Evolutionary conservation across 2,797 vertebrate genomes (phyloP), one percentile per base, ranked within the genome.

Genomic region (Melanotaenia parkinsoni): DNA sequence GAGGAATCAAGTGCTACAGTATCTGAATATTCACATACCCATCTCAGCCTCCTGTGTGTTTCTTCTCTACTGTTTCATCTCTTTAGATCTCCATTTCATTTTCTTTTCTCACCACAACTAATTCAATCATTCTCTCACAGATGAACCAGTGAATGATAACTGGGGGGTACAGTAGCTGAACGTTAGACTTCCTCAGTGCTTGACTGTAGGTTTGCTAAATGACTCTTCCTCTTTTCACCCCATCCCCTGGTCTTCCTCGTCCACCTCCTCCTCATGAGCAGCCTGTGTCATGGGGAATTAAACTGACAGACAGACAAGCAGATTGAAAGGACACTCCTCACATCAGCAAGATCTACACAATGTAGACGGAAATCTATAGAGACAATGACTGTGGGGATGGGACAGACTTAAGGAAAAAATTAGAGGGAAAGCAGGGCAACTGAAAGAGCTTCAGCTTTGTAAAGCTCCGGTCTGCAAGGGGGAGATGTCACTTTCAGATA

Each of bases 401-500:
- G 63, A 53, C 58, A 76, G 74, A 64, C 75, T 78, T 14, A 45
- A 71, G 71, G 47, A 71, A 79, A 40, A 58, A 35, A 37, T 51
- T 13, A 43, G n/a, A 58, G 77, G 70, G 63, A 79, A 68, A 80
- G 54, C 58, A 37, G 76, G 32, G 45, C 3, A 30, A 76, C 50
- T 5, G 60, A 37, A 53, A 74, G 79, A 47, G 73, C 53, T 67
- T 51, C 32, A 53, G 58, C 61, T 67, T 24, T n/a, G 60, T 57
- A 56, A 58, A 58, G 50, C 58, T 57, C 33, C 67, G 30, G 43
- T 60, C 28, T 75, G 53, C 81, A 58, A 63, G 40, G 62, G 53
- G 38, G 76, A 63, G 82, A 88, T 77, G 85, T 88, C 51, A 35
- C 86, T 73, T 81, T 16, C 68, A 85, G 82, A 87, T 86, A 84